phyloP scores from a whole-genome alignment of 2,113 vertebrate species.

The Rhinolophus sinicus region DNA sequence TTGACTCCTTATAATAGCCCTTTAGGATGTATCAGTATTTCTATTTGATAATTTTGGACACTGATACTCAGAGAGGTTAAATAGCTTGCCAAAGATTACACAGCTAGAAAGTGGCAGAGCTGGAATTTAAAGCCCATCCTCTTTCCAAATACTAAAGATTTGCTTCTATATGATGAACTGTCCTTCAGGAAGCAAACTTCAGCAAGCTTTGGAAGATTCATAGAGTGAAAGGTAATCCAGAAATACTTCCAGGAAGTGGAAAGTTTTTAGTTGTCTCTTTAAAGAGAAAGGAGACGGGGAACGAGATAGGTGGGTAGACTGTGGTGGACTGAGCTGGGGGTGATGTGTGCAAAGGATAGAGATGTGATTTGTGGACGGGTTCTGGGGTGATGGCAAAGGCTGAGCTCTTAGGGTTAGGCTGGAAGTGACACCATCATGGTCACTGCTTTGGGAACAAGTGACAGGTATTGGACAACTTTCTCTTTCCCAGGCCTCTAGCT shows the following conservation, averaged over 20 bases:
- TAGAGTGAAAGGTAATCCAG: not conserved
- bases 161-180: not conserved
- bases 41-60: not conserved
- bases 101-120: not conserved
- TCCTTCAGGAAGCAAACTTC: not conserved
- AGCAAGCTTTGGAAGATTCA: not conserved
- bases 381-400: not conserved
- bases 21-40: not conserved
- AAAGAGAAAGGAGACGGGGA: not conserved
- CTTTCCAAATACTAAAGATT: not conserved
- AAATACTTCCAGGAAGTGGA: not conserved
- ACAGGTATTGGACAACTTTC: not conserved
- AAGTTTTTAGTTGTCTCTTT: not conserved
- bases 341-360: fast-evolving
- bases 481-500: not conserved
- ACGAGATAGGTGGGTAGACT: not conserved
- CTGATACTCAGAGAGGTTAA: not conserved
- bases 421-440: not conserved
- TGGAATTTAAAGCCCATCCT: not conserved
- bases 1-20: not conserved
- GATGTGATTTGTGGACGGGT: not conserved
- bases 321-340: not conserved
- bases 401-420: not conserved
- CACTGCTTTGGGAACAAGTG: not conserved
- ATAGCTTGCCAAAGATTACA: not conserved